Base-by-base conservation (phyloP, 2,888 invertebrate species). In the Furcula furcula region DNA sequence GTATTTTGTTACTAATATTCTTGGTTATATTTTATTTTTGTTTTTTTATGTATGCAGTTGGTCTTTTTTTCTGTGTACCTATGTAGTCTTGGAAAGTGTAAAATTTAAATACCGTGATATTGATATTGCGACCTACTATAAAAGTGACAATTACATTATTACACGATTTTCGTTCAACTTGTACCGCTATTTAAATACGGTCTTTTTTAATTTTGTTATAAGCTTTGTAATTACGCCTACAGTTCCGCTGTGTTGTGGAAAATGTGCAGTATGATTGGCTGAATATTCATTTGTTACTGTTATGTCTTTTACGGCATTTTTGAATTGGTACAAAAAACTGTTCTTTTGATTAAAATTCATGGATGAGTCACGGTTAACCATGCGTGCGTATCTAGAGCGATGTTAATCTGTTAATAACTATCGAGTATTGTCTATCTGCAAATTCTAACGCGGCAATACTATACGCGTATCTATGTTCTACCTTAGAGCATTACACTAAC, bases 231-330 rank as follows among this genome's bases (percentile, higher is more conserved):
- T n/a, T 7, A n/a, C 7, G 22, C 40, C 30, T 40, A 3, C 7
- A 23, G 31, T 44, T 40, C 36, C 40, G 27, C 30, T 34, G 13
- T 25, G 7, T 26, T 36, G 36, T 30, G 31, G 23, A 11, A 21
- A 40, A 34, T 40, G 33, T 36, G 35, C 37, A 47, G 36, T 21
- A 40, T 26, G 26, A 43, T 34, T 31, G 32, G 12, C 30, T 46
- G 38, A 49, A 53, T 55, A 46, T 39, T 43, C 37, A 41, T 43
- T 34, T 12, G 27, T 46, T 43, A 53, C 36, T 36, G 46, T 52
- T 52, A 52, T 56, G 40, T 39, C 21, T 48, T 40, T 49, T 46
- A 43, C 40, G 28, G 34, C 34, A 14, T 39, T 41, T 48, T 21
- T 28, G 25, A 56, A 43, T 26, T 27, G 36, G 31, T 20, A 34